phyloP scores from a whole-genome alignment of 2,797 vertebrate genomes.

The Gallinago nigripennis region DNA sequence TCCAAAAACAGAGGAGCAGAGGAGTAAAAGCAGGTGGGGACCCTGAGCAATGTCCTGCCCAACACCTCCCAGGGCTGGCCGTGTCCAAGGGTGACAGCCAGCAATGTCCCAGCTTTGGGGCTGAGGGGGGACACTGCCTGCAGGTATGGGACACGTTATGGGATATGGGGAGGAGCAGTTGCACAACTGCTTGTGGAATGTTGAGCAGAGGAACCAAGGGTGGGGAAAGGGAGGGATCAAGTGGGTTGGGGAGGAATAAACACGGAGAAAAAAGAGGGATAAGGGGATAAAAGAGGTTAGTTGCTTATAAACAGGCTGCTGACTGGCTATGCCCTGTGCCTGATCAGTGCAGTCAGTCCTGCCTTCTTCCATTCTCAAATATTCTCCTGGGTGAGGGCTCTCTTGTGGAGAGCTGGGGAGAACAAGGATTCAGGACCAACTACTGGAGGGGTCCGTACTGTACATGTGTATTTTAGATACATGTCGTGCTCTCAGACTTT shows the following conservation, averaged over 20 bases:
- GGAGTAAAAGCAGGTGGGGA: background rate
- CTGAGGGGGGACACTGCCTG: background rate
- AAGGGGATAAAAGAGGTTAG: background rate
- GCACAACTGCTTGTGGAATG: background rate
- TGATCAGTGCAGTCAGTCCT: background rate
- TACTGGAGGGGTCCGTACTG: background rate
- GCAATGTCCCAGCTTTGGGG: background rate
- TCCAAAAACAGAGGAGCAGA: background rate
- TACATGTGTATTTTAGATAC: background rate
- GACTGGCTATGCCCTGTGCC: too few species aligned
- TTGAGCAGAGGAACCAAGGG: background rate
- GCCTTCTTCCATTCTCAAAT: background rate
- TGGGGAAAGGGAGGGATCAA: background rate
- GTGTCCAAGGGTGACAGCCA: background rate
- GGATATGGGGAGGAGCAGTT: background rate
- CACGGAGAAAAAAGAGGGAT: background rate
- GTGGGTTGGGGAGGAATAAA: background rate
- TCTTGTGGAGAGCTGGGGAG: background rate
- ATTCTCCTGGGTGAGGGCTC: background rate
- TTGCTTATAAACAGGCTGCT: background rate
- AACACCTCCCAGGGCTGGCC: background rate
- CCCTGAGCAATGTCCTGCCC: background rate
- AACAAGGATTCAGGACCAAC: background rate
- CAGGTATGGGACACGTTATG: background rate
- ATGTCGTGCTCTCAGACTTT: background rate